Evolutionary conservation across 2,888 invertebrate genomes (phyloP), one percentile per base, ranked within the genome.

Genomic region (Torymus auratus): DNA sequence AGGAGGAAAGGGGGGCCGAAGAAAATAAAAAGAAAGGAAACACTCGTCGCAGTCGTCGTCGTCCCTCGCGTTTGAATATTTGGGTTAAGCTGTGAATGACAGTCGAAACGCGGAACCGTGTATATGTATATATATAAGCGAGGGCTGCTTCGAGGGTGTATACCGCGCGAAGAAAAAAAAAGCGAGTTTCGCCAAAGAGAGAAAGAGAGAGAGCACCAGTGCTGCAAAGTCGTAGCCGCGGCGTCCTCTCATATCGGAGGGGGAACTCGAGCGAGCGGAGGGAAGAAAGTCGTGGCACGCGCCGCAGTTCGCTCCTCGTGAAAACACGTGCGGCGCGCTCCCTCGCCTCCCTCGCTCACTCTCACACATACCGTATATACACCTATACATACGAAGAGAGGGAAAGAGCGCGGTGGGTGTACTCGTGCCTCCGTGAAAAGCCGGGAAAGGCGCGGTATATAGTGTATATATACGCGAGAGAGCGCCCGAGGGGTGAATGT

Each of bases 51-150:
- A 78, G 83, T 28, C 28, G 28, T 2, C 28, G 28, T 28, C 28
- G 28, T 28, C 28, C 41, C 41, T 41, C 41, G 7, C 7, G 41
- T 41, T 28, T 41, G 78, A 84, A 84, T 86, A 85, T 85, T 85
- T 86, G 84, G 86, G 86, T 85, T 86, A 85, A 86, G 83, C 84
- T 82, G 85, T 82, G 85, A 84, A 84, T 84, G 84, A 83, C 84
- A 85, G 83, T 83, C 83, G 82, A 83, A 78, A 82, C 67, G 80
- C 80, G 78, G 81, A 76, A 75, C 70, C 80, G 17, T 50, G 41
- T 7, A 41, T 41, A 41, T 41, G 7, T 7, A 41, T 5, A 5
- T 5, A 28, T 52, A 17, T 14, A n/a, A 14, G 52, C 13, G 20
- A 1, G 55, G 75, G 76, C 55, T 17, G 65, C 28, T n/a, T 75